These are phyloP conservation scores for Lycophotia porphyrea DNA, from an alignment of 2,888 invertebrate species.

Conservation along the genomic window DNA sequence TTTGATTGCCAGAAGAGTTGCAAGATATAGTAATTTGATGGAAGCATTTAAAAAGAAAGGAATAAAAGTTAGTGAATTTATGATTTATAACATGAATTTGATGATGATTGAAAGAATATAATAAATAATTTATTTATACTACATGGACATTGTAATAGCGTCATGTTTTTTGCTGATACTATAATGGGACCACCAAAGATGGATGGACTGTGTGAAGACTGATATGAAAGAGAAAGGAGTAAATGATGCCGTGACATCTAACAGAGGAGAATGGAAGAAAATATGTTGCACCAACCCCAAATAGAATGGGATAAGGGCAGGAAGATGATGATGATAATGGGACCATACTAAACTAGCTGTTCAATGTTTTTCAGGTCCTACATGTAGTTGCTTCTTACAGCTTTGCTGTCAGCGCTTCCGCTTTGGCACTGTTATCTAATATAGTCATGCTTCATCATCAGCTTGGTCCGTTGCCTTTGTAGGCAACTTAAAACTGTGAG, in stretches of 20 bases:
- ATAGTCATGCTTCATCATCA: background rate
- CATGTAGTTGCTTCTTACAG: background rate
- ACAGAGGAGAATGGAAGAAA: too few relatives aligned
- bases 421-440: background rate
- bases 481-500: background rate
- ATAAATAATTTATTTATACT: background rate
- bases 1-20: slow-evolving; percentile 20
- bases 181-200: too few relatives aligned
- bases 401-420: background rate
- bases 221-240: too few relatives aligned
- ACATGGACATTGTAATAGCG: too few relatives aligned
- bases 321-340: too few relatives aligned
- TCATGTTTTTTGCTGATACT: too few relatives aligned
- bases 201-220: too few relatives aligned
- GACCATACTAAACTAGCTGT: background rate
- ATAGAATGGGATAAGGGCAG: too few relatives aligned
- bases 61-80: slow-evolving; percentile 16
- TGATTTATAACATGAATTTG: background rate
- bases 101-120: background rate
- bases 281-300: too few relatives aligned
- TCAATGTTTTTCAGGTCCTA: background rate
- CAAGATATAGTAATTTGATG: slow-evolving; percentile 22
- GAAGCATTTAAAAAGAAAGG: slow-evolving; percentile 40
- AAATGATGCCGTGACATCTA: too few relatives aligned
- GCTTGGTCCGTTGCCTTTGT: background rate